These are phyloP conservation scores for Helogale parvula DNA, from an alignment of 2,113 vertebrate genomes.

Conservation along the genomic window DNA sequence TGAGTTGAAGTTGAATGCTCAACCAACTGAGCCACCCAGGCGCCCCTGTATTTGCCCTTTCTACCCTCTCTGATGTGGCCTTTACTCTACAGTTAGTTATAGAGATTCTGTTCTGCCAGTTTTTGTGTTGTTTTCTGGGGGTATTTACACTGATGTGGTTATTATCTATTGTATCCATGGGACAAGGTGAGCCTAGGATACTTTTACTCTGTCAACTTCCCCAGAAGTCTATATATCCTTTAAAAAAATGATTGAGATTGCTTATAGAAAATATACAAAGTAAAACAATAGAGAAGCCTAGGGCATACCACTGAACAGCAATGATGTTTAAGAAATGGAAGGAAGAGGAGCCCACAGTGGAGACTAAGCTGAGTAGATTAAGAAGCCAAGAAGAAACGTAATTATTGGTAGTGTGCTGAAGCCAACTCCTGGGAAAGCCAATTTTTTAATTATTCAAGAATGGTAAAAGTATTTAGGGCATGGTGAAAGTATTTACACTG, in stretches of 20 bases:
- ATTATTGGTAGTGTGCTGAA: background rate
- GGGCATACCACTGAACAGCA: background rate
- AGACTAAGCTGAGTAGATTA: background rate
- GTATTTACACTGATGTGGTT: background rate
- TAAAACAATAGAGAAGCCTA: background rate
- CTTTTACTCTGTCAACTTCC: background rate
- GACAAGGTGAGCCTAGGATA: background rate
- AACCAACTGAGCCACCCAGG: no score
- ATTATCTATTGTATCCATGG: background rate
- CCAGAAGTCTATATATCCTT: background rate
- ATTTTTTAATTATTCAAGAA: background rate
- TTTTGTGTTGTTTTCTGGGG: background rate
- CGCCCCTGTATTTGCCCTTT: background rate
- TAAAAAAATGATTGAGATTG: background rate
- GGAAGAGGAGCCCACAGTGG: background rate
- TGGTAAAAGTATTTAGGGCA: background rate
- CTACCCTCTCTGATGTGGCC: background rate
- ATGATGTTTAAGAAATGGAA: background rate
- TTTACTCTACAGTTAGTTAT: background rate
- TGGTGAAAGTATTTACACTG: background rate
- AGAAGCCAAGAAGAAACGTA: background rate
- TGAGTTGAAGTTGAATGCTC: no score
- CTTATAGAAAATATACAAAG: background rate
- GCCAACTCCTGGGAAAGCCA: background rate
- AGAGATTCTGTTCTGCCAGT: background rate